Percentiles rank a stretch among this genome's conserved stretches.
Evolutionary conservation across 2,797 vertebrate genomes (phyloP).

Genomic region (Eupleurogrammus muticus): DNA sequence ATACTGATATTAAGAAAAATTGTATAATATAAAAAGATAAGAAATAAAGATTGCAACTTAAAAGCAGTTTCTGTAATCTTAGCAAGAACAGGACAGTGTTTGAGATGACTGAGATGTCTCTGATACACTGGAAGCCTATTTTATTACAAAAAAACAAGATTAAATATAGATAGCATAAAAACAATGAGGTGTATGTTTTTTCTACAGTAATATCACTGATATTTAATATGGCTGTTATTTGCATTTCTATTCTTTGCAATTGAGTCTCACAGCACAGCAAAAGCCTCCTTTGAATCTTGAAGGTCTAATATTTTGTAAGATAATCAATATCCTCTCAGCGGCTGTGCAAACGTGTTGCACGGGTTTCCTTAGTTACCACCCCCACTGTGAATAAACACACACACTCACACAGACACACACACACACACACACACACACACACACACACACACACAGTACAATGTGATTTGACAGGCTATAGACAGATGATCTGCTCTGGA

Average conservation of each 20-base stretch:
- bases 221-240: slow-evolving; percentile 27
- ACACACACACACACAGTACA: slow-evolving; percentile 14
- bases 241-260: slow-evolving; percentile 34
- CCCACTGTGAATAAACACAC: slow-evolving; percentile 8
- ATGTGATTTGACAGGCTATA: slow-evolving; percentile 21
- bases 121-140: background rate
- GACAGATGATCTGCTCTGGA: slow-evolving; percentile 25
- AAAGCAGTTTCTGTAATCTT: no score
- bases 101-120: background rate
- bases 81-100: background rate
- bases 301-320: slow-evolving; percentile 63
- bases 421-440: slow-evolving; percentile 29
- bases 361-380: slow-evolving; percentile 48
- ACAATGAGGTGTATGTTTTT: background rate
- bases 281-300: slow-evolving; percentile 36
- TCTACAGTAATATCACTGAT: background rate
- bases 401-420: no score
- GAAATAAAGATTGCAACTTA: no score
- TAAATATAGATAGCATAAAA: background rate
- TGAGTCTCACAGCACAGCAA: slow-evolving; percentile 34
- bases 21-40: no score
- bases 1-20: no score
- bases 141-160: background rate
- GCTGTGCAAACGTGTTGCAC: slow-evolving; percentile 52
- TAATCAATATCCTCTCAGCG: slow-evolving; percentile 68